phyloP scores from a whole-genome alignment of 1,140 invertebrate genomes.

The Drosophila mayri region DNA sequence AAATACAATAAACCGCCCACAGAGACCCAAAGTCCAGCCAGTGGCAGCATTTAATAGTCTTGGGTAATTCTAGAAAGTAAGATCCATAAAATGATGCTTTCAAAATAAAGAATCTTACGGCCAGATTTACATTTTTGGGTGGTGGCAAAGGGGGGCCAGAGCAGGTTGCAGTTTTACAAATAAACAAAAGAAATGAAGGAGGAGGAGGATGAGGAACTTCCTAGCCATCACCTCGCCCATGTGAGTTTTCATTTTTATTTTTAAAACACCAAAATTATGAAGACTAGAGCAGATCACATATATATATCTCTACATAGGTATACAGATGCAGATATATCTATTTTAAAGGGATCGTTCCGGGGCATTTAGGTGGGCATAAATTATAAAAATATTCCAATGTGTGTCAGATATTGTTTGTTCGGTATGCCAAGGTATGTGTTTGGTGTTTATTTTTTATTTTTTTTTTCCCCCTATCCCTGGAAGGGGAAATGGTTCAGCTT shows the following conservation, averaged over 20 bases:
- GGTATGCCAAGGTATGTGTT: conserved; percentile 72
- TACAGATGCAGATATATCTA: conserved; percentile 49
- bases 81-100: conserved; percentile 63
- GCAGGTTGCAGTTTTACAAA: conserved; percentile 73
- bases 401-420: conserved; percentile 72
- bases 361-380: conserved; percentile 73
- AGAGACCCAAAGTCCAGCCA: conserved; percentile 36
- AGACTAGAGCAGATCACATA: conserved; percentile 34
- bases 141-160: neutral
- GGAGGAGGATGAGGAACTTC: conserved; percentile 40
- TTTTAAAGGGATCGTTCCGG: conserved; percentile 56
- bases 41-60: conserved; percentile 62
- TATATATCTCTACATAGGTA: conserved; percentile 11
- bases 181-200: conserved; percentile 60
- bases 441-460: conserved; percentile 15
- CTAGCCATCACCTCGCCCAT: conserved; percentile 46
- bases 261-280: conserved; percentile 58
- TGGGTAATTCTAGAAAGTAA: conserved; percentile 67
- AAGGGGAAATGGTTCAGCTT: conserved; percentile 49
- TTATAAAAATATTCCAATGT: conserved; percentile 82
- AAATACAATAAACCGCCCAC: conserved; percentile 75
- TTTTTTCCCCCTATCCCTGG: neutral
- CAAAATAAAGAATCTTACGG: conserved; percentile 40
- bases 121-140: conserved; percentile 54
- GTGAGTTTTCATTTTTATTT: conserved; percentile 59